phyloP scores from a whole-genome alignment of 1,140 invertebrate species.

The Campoletis sonorensis region DNA sequence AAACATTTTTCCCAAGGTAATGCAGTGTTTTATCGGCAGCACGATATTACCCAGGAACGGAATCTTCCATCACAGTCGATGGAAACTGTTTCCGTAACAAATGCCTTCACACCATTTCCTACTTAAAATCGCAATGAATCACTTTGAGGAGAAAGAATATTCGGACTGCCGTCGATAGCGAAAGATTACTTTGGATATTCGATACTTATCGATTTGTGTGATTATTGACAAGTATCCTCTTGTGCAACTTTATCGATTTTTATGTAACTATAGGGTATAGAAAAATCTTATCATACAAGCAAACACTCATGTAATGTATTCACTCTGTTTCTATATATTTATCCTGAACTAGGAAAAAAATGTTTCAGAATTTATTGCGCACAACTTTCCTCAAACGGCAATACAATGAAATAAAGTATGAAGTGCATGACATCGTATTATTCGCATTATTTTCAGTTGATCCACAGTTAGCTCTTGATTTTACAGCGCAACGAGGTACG shows the following conservation, averaged over 20 bases:
- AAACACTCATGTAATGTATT: not conserved
- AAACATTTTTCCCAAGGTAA: not conserved
- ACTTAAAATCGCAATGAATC: not conserved
- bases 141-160: not conserved
- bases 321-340: not conserved
- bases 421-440: constrained; percentile 46
- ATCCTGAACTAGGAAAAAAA: not conserved
- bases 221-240: too few species aligned
- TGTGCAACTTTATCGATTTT: too few species aligned
- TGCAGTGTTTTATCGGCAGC: not conserved
- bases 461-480: constrained; percentile 36
- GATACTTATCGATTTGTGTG: too few species aligned
- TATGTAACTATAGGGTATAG: too few species aligned
- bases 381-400: not conserved
- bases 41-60: not conserved
- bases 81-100: not conserved
- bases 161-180: too few species aligned
- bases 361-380: not conserved
- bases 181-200: too few species aligned
- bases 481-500: not conserved
- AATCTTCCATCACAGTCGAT: not conserved
- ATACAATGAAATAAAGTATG: not conserved
- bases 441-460: constrained; percentile 55
- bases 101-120: not conserved
- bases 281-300: not conserved